Base-by-base conservation (phyloP, 2,797 vertebrate species). In the Neosilurus mollespiculum region DNA sequence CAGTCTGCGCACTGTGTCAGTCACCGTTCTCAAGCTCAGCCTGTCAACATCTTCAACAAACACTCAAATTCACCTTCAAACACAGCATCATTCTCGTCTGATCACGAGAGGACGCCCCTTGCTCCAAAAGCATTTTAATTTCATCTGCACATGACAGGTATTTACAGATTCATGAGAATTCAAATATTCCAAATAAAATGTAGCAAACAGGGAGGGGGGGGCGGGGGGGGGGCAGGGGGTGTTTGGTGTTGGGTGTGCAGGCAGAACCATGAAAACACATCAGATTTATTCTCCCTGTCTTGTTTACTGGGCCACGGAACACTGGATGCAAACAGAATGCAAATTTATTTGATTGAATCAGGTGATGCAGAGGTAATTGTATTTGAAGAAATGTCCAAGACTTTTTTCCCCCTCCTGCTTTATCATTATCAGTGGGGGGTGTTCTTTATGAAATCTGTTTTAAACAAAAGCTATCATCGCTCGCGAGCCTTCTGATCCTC, bases 321-420 rank as follows among this genome's bases (percentile, higher is more conserved):
- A 93, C 94, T 94, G 94, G 93, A 94, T 94, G 94, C 94, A 95
- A 94, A 95, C 94, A 94, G 93, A 95, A 95, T 95, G 95, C 94
- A 95, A 95, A 95, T 95, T 93, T 92, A 91, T 94, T 91, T 95
- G 94, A 95, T 95, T 95, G 94, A 95, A 95, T 95, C 95, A 95
- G 95, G 95, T 95, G 94, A 94, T 94, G 94, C 92, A 89, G 92
- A 94, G 93, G 93, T 95, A 95, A 95, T 94, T 95, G 94, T 95
- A 94, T 95, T 94, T 94, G 94, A 93, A 95, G 94, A 95, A 95
- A 95, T 94, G 95, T 95, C 95, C 94, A 94, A 94, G 93, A 93
- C 92, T 92, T 92, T 86, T 86, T 92, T 88, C 89, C 85, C 54
- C 24, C 66, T 88, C 56, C n/a, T 78, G 87, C 91, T 93, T 90